These are phyloP conservation scores for Cephalopachus bancanus DNA, from an alignment of 2,797 vertebrate genomes.

Conservation along the genomic window DNA sequence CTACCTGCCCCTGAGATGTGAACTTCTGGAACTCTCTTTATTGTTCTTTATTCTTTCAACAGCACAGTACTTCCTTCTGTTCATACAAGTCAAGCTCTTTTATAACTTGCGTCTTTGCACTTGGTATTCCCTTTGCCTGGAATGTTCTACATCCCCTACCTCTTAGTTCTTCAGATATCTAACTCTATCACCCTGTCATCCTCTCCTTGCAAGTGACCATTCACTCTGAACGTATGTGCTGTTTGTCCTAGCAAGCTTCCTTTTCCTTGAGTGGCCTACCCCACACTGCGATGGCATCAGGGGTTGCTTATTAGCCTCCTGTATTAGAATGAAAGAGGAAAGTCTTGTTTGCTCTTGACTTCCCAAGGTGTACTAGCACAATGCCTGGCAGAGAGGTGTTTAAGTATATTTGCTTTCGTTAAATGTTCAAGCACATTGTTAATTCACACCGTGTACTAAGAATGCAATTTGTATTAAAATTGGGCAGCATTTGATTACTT, in stretches of 20 bases:
- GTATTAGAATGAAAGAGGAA: background rate
- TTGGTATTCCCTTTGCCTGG: background rate
- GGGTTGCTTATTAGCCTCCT: background rate
- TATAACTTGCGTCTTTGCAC: background rate
- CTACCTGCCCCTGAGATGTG: background rate
- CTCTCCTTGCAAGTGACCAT: background rate
- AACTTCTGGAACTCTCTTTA: background rate
- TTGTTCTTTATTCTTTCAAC: background rate
- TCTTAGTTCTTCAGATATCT: background rate
- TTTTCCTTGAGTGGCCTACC: background rate
- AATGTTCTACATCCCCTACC: background rate
- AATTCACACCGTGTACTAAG: background rate
- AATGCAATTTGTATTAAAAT: conserved; percentile 10
- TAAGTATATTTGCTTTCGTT: background rate
- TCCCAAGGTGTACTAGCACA: background rate
- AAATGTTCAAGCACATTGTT: background rate
- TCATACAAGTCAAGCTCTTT: background rate
- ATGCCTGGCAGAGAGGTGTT: background rate
- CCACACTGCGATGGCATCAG: background rate
- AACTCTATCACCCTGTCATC: background rate
- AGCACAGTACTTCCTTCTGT: background rate
- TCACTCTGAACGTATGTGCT: background rate
- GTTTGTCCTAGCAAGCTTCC: background rate
- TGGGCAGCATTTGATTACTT: background rate
- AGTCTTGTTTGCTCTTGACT: background rate